phyloP scores from a whole-genome alignment of 2,113 vertebrate species.

The Oreochromis spilurus region DNA sequence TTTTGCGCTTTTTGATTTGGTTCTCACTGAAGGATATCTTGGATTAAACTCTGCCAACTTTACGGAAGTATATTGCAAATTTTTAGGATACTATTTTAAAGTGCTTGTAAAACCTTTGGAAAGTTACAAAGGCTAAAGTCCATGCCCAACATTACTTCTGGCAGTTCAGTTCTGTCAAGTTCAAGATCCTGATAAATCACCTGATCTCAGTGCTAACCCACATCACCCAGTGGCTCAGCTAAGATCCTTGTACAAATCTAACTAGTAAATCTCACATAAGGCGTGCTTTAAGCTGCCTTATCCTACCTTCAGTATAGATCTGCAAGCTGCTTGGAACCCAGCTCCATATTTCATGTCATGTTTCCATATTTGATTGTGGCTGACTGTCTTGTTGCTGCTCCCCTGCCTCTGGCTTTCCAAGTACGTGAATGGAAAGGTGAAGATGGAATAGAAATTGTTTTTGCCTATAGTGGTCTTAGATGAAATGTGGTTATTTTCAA shows the following conservation, averaged over 20 bases:
- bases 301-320: not conserved
- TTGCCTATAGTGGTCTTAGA: not conserved
- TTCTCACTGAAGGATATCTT: not conserved
- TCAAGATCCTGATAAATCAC: not conserved
- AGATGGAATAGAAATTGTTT: not conserved
- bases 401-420: not conserved
- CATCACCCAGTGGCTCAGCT: not conserved
- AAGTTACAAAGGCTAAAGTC: not conserved
- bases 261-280: not conserved
- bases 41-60: not conserved
- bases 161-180: not conserved
- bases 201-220: not conserved
- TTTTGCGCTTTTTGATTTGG: not conserved
- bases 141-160: not conserved
- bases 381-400: not conserved
- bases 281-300: not conserved
- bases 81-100: not conserved
- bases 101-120: not conserved
- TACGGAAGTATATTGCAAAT: fast-evolving
- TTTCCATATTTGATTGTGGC: not conserved
- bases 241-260: not conserved
- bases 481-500: not conserved
- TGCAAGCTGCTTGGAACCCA: not conserved
- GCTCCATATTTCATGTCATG: not conserved
- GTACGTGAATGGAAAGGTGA: not conserved